Evolutionary conservation across 2,113 vertebrate species (phyloP), one percentile per base, ranked within the genome.

Genomic region (Paramormyrops kingsleyae): DNA sequence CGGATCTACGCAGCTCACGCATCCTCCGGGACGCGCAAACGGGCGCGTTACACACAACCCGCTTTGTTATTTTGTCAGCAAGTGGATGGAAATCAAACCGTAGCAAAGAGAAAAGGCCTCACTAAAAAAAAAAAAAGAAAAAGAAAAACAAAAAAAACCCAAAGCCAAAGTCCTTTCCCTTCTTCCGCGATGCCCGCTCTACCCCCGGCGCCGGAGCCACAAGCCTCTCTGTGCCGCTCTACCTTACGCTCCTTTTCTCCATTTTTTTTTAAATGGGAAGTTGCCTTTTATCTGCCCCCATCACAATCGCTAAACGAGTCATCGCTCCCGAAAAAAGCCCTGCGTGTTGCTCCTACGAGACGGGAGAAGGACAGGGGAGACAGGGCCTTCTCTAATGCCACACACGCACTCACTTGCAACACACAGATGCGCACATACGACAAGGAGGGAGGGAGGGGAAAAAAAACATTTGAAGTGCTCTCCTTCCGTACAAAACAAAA

Each of bases 261-360:
- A 56, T 56, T 56, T 56, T 27, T 27, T 56, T 88, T 92, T 88
- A 92, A 93, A 95, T 94, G 93, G 92, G 94, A 95, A 95, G 94
- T 95, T 85, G 44, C 88, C 80, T 52, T 52, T 84, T 89, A 85
- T 84, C 95, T 93, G 24, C 42, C 56, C 39, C 53, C 93, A 93
- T 94, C 93, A 92, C 93, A 94, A 94, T 93, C 92, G 89, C 88
- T 59, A 92, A 95, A 91, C 94, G 94, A 95, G 95, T 95, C 95
- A 94, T 94, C 93, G 92, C 92, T 95, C 94, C 94, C 93, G 95
- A 96, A 96, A 95, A 93, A 95, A 95, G 94, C 96, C 96, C 93
- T 96, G 95, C 95, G 95, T 96, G 95, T 94, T 95, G 95, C 92
- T 94, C 94, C 93, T 94, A 93, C 94, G 93, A 95, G 94, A 92